phyloP scores from a whole-genome alignment of 2,888 invertebrate species.

The Diarsia rubi region DNA sequence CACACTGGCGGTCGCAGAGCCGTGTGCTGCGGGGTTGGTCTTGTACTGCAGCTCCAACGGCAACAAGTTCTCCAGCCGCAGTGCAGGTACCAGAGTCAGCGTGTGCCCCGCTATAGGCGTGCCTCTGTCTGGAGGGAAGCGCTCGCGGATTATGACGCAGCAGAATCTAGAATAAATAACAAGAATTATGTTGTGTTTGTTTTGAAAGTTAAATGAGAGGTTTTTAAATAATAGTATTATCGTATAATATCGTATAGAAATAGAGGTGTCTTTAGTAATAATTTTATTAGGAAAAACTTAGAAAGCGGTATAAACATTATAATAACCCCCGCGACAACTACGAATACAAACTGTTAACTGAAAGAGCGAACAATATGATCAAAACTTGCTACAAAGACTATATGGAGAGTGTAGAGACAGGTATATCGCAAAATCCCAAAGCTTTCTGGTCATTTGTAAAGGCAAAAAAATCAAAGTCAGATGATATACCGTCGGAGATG shows the following conservation, averaged over 20 bases:
- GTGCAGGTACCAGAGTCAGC: slow-evolving; percentile 95
- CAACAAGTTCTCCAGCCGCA: slow-evolving; percentile 96
- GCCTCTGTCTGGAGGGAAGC: slow-evolving; percentile 93
- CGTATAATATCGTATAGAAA: background rate
- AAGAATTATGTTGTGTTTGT: background rate
- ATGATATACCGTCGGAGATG: too few species aligned
- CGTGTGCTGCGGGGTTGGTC: slow-evolving; percentile 69
- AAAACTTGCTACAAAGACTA: too few species aligned
- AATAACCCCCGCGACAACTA: too few species aligned
- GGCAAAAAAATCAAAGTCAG: too few species aligned
- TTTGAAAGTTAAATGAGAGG: background rate
- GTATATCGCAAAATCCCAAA: too few species aligned
- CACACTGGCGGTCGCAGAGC: slow-evolving; percentile 70
- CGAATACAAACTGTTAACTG: too few species aligned
- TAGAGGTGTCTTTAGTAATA: background rate
- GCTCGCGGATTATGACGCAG: slow-evolving; percentile 94
- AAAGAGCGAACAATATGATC: too few species aligned
- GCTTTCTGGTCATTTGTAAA: too few species aligned
- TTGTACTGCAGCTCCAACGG: slow-evolving; percentile 95
- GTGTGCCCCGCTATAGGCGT: slow-evolving; percentile 95
- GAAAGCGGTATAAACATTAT: too few species aligned
- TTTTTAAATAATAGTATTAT: background rate
- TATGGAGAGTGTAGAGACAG: too few species aligned
- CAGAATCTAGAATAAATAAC: slow-evolving; percentile 92
- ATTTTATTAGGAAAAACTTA: too few species aligned